Conservation (phyloP, 2,797 vertebrate species). For the Rhinoraja longicauda region DNA sequence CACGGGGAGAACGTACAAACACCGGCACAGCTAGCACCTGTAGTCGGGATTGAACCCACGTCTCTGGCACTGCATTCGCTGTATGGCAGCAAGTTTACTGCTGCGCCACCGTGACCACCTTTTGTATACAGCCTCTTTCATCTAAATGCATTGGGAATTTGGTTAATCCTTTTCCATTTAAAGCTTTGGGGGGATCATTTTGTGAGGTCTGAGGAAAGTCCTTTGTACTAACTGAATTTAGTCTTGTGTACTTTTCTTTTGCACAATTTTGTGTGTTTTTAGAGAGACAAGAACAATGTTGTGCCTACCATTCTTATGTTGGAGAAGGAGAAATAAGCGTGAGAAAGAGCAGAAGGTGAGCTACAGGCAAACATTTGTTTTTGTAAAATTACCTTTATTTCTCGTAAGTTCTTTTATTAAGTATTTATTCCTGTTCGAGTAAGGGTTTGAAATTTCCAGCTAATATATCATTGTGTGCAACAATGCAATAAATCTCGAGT, state of each 20-base stretch:
- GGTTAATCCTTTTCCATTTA: background rate
- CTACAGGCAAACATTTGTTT: background rate
- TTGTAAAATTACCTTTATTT: background rate
- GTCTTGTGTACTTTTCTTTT: background rate
- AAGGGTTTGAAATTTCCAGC: background rate
- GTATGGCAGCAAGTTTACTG: too few species aligned
- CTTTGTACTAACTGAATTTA: background rate
- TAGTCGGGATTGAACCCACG: too few species aligned
- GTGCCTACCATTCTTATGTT: constrained; percentile 29
- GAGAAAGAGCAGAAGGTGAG: background rate
- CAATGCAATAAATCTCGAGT: too few species aligned
- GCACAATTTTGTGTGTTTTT: background rate
- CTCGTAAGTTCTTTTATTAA: background rate
- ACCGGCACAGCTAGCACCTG: too few species aligned
- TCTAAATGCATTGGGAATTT: background rate
- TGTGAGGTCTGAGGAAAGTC: background rate
- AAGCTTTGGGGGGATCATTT: background rate
- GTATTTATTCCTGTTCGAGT: background rate
- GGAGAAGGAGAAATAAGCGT: constrained; percentile 29
- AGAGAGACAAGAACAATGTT: constrained; percentile 28
- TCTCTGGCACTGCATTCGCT: too few species aligned
- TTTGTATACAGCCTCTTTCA: background rate
- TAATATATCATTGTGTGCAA: too few species aligned
- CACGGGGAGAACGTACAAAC: too few species aligned
- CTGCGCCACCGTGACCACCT: too few species aligned